Conservation (phyloP, 2,113 vertebrate genomes). For the Prolemur simus region DNA sequence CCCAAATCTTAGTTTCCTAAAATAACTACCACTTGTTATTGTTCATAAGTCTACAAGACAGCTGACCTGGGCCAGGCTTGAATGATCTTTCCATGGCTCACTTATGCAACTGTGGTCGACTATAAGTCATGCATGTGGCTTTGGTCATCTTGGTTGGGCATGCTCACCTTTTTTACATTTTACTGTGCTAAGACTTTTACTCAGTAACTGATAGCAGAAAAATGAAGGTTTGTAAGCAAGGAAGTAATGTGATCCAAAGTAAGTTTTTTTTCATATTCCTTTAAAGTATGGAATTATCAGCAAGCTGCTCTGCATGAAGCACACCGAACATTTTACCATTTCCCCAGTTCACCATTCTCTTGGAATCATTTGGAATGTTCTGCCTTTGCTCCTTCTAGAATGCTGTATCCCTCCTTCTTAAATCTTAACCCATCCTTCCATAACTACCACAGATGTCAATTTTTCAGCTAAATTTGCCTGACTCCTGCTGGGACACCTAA, state of each 20-base stretch:
- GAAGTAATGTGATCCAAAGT: background rate
- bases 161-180: background rate
- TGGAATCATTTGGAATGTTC: background rate
- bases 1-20: background rate
- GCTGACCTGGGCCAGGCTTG: background rate
- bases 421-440: background rate
- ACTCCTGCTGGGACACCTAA: background rate
- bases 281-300: background rate
- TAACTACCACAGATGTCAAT: background rate
- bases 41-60: background rate
- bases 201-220: background rate
- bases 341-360: background rate
- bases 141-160: background rate
- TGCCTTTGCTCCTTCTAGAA: background rate
- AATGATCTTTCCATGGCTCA: background rate
- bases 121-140: background rate
- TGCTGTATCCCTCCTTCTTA: background rate
- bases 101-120: background rate
- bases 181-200: background rate
- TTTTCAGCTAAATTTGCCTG: background rate
- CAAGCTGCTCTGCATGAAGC: background rate
- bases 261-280: background rate
- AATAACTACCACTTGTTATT: background rate
- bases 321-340: background rate
- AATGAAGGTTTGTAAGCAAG: background rate